Percentiles rank a stretch among this genome's conserved stretches.
These are phyloP conservation scores for Triplophysa rosa DNA, from an alignment of 2,113 vertebrate genomes.

Conservation along the genomic window DNA sequence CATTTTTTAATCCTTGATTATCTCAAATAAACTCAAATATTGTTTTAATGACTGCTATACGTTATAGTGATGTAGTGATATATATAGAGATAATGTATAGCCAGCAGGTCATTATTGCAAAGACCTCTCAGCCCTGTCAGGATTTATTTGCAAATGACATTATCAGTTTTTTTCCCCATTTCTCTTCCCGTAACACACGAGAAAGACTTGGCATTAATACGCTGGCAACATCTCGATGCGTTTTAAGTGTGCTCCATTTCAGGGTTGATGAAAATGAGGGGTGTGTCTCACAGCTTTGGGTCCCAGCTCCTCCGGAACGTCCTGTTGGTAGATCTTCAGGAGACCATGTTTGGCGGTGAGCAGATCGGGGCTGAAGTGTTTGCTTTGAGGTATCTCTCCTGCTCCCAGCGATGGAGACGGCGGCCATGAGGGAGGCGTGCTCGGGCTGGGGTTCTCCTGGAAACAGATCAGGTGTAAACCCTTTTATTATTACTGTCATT, in stretches of 20 bases:
- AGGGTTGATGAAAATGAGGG: background rate
- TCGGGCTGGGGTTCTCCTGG: conserved; percentile 66
- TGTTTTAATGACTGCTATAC: no score
- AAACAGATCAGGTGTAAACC: background rate
- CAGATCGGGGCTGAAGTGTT: conserved; percentile 71
- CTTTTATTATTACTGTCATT: no score
- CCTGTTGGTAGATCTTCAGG: conserved; percentile 84
- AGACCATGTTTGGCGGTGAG: conserved; percentile 88
- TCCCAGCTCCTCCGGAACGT: conserved; percentile 78
- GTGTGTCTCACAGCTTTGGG: conserved; percentile 79
- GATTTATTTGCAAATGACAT: background rate
- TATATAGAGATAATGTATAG: no score
- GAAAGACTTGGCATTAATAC: background rate
- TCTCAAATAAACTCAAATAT: no score
- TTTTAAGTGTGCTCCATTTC: background rate
- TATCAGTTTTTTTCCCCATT: background rate
- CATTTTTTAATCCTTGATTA: no score
- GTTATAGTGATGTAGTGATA: no score
- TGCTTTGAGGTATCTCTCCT: conserved; percentile 54
- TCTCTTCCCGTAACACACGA: background rate
- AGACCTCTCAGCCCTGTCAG: no score
- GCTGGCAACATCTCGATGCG: no score
- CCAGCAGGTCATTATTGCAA: no score
- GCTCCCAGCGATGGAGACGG: conserved; percentile 40
- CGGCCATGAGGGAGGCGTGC: conserved; percentile 59